Evolutionary conservation across 2,888 invertebrate species (phyloP), one percentile per base, ranked within the genome.

Genomic region (Neoscelio sp.): DNA sequence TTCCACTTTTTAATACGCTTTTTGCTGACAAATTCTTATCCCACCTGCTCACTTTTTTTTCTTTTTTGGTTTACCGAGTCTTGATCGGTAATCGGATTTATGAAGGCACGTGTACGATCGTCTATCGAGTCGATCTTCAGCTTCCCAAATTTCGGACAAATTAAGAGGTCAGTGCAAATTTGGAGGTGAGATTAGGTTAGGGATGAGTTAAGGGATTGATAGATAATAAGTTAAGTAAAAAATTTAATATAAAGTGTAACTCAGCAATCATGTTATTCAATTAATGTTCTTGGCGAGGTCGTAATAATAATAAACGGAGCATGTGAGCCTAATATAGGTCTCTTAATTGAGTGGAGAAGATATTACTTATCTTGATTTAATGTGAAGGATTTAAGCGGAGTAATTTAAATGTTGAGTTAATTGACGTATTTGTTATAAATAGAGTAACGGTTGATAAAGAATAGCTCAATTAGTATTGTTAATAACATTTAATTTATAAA

Each of bases 1-100:
- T 60, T 40, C 50, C 44, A 60, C 60, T 70, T 60, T 70, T 60
- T 70, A 70, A 60, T 70, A 48, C 40, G 28, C 28, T 70, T 70
- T 60, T 60, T 60, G 40, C 70, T 13, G 38, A 30, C 50, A 70
- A 70, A 60, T 70, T 50, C 12, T 17, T 17, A n/a, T 30, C 8
- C 42, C 58, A 70, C 68, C 68, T 68, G 70, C 50, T 42, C 15
- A 13, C 17, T 60, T 58, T 40, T 60, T 44, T 58, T 38, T 23
- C 18, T n/a, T n/a, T n/a, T n/a, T n/a, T n/a, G n/a, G n/a, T 68
- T 33, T 0, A 4, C 42, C 15, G 30, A 33, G 18, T 28, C 42
- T n/a, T n/a, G 58, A 58, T 58, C 12, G 38, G 26, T 23, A 26
- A 33, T 10, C 48, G 33, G 17, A 17, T 35, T 46, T 62, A 15